These are phyloP conservation scores for Acrocephalus arundinaceus DNA, from an alignment of 2,113 vertebrate genomes.

Conservation along the genomic window DNA sequence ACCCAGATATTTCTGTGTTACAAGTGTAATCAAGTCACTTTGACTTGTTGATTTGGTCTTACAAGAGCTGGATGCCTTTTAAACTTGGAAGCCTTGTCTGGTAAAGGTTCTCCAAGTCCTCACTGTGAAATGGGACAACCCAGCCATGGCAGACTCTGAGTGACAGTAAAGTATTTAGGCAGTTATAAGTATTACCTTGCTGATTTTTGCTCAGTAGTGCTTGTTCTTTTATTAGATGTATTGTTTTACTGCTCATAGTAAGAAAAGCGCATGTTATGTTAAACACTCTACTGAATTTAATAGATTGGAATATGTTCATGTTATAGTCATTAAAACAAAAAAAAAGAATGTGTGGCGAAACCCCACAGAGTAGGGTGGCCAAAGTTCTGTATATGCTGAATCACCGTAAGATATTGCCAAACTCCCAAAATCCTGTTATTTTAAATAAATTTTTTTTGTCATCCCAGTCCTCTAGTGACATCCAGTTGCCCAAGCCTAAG, in stretches of 20 bases:
- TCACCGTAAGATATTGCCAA: no score
- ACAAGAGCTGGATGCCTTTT: no score
- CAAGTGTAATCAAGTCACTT: no score
- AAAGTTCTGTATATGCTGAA: background rate
- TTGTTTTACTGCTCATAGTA: background rate
- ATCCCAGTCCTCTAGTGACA: background rate
- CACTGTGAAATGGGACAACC: background rate
- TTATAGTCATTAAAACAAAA: background rate
- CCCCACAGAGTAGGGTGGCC: background rate
- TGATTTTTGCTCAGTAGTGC: background rate
- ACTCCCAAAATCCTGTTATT: no score
- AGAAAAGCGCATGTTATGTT: background rate
- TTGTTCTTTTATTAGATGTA: background rate
- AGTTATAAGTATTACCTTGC: background rate
- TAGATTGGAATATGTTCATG: background rate
- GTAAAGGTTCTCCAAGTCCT: background rate
- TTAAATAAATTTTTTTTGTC: background rate
- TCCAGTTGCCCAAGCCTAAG: background rate
- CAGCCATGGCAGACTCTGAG: background rate
- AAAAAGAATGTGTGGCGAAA: background rate
- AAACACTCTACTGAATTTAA: background rate
- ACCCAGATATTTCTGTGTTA: no score
- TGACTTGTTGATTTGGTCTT: no score
- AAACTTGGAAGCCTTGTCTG: no score
- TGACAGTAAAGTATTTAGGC: background rate